These are phyloP conservation scores for Caenorhabditis sp. DNA, from an alignment of 2,888 invertebrate genomes.

Conservation along the genomic window DNA sequence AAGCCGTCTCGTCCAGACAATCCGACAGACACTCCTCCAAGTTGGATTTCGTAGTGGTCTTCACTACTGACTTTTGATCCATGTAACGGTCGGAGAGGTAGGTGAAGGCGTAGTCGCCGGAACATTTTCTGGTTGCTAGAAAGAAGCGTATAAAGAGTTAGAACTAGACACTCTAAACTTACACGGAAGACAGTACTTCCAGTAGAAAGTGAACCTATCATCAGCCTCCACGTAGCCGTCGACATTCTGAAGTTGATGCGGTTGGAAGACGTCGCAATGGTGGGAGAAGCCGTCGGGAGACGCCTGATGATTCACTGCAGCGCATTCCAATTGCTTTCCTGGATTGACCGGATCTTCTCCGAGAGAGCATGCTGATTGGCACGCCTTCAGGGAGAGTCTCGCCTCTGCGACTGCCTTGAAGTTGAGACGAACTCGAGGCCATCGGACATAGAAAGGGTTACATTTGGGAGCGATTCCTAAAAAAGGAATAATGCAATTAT, in stretches of 20 bases:
- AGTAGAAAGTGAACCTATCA: conserved; percentile 83
- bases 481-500: conserved; percentile 3
- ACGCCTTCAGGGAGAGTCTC: conserved; percentile 74
- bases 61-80: conserved; percentile 76
- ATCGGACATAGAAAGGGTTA: conserved; percentile 80
- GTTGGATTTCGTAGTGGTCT: conserved; percentile 60
- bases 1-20: conserved; percentile 78
- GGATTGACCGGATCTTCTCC: conserved; percentile 78
- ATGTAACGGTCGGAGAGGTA: conserved; percentile 83
- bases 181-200: conserved; percentile 83
- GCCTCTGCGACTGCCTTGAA: conserved; percentile 76
- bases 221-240: conserved; percentile 83
- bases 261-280: conserved; percentile 82
- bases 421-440: conserved; percentile 82
- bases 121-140: conserved; percentile 79
- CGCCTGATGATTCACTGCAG: conserved; percentile 82
- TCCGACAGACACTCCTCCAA: conserved; percentile 82
- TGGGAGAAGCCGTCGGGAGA: conserved; percentile 78
- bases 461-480: conserved; percentile 66
- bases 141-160: neutral
- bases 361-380: conserved; percentile 77
- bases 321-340: conserved; percentile 76
- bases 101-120: conserved; percentile 82
- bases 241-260: conserved; percentile 79
- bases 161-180: conserved; percentile 26